Conservation (phyloP, 2,888 invertebrate genomes). For the Autographa gamma region DNA sequence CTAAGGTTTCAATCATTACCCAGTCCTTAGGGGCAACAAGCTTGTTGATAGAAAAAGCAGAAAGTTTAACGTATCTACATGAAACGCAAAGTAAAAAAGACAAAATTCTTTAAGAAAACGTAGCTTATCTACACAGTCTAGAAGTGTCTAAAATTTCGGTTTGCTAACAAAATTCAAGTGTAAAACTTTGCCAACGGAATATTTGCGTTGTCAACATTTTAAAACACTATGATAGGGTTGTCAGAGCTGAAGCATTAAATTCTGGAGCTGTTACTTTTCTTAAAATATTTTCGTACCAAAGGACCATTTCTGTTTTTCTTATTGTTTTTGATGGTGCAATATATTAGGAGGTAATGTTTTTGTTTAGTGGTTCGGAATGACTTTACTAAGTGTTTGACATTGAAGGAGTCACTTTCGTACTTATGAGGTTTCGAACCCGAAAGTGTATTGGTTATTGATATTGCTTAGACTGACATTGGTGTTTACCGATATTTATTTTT, state of each 20-base stretch:
- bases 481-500: neutral
- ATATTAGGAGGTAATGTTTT: slow-evolving; percentile 1
- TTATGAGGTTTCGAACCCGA: slow-evolving; percentile 4
- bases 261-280: neutral
- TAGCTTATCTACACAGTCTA: slow-evolving; percentile 5
- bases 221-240: slow-evolving; percentile 35
- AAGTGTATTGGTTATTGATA: slow-evolving; percentile 1
- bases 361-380: neutral
- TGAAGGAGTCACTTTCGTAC: neutral
- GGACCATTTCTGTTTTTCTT: neutral
- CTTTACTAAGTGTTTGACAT: slow-evolving; percentile 3
- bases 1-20: too few relatives aligned
- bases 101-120: neutral
- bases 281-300: slow-evolving; percentile 4
- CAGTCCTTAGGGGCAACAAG: too few relatives aligned
- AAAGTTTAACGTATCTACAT: neutral
- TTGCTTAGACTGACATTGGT: neutral
- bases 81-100: neutral
- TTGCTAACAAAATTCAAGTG: slow-evolving; percentile 8
- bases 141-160: slow-evolving; percentile 7
- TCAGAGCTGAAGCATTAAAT: slow-evolving; percentile 22
- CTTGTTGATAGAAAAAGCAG: neutral
- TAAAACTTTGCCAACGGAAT: slow-evolving; percentile 31
- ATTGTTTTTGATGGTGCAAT: neutral
- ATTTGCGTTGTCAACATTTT: slow-evolving; percentile 52